Base-by-base conservation (phyloP, 2,113 vertebrate genomes). In the Oreotrochilus melanogaster region DNA sequence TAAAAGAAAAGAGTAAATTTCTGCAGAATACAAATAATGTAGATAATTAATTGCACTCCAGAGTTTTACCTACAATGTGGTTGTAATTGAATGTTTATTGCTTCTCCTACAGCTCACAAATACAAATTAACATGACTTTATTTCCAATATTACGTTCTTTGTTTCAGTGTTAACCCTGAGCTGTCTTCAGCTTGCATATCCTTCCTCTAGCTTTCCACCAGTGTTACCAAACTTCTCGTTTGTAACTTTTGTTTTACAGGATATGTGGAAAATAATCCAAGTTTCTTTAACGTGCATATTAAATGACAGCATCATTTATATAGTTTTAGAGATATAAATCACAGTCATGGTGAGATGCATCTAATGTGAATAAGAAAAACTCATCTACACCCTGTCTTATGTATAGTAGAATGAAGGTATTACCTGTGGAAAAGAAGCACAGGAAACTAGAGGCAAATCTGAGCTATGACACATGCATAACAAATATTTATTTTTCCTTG, bases 401-500 rank as follows among this genome's bases (percentile, higher is more conserved):
- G 47, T 25, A 66, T 39, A 78, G 23, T 7, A 31, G 31, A 50
- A 86, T 37, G 10, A 74, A 89, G 21, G 39, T 30, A 43, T 30
- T 89, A 51, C 3, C 5, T 22, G 65, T 25, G 5, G 75, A 80
- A 79, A 89, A 91, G 21, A 48, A 91, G 33, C 10, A 72, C 79
- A 66, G 17, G 23, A 71, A 79, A 87, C 64, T 3, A 79, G 35
- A 82, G 22, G 4, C 6, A 61, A 43, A 5, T 35, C 39, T 80
- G 28, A 14, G 6, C 79, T 88, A 65, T 78, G 33, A 75, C n/a
- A 48, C 50, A 15, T 4, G 1, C 33, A 65, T 53, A 64, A 66
- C 87, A 95, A 94, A 67, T 58, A 79, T 4, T 81, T 19, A 80
- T 86, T 95, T 78, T 54, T 4, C 14, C 65, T 76, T 94, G 39